Evolutionary conservation across 2,888 invertebrate genomes (phyloP).

Genomic region (Phaonia tiefii): DNA sequence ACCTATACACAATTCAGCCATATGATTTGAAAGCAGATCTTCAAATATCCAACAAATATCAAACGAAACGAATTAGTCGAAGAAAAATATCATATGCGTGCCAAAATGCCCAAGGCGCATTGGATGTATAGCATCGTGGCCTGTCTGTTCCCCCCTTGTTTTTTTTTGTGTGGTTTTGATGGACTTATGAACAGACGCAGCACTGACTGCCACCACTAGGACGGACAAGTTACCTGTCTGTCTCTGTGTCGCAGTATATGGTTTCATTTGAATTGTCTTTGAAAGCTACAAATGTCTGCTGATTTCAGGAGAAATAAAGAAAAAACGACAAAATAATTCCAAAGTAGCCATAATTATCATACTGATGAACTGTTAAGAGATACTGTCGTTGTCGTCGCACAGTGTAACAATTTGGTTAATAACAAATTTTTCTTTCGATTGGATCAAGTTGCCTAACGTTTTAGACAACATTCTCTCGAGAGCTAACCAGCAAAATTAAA

Average conservation of each 20-base stretch:
- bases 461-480: too few species aligned
- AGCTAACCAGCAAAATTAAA: too few species aligned
- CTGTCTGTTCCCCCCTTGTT: neutral
- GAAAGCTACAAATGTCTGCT: neutral
- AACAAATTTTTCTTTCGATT: too few species aligned
- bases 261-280: too few species aligned
- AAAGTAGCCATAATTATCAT: constrained; percentile 8
- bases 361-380: constrained; percentile 24
- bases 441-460: too few species aligned
- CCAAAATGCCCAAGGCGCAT: constrained; percentile 30
- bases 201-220: neutral
- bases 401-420: too few species aligned
- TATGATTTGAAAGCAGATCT: neutral
- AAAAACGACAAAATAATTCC: constrained; percentile 6
- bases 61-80: constrained; percentile 27
- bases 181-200: neutral
- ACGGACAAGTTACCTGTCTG: too few species aligned
- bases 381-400: constrained; percentile 35
- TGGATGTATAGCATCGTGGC: too few species aligned
- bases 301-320: constrained; percentile 25
- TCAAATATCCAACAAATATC: neutral
- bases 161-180: constrained; percentile 32
- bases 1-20: neutral
- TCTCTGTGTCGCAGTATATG: neutral
- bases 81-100: constrained; percentile 43